phyloP scores from a whole-genome alignment of 2,888 invertebrate genomes.

The Drosophila falleni region DNA sequence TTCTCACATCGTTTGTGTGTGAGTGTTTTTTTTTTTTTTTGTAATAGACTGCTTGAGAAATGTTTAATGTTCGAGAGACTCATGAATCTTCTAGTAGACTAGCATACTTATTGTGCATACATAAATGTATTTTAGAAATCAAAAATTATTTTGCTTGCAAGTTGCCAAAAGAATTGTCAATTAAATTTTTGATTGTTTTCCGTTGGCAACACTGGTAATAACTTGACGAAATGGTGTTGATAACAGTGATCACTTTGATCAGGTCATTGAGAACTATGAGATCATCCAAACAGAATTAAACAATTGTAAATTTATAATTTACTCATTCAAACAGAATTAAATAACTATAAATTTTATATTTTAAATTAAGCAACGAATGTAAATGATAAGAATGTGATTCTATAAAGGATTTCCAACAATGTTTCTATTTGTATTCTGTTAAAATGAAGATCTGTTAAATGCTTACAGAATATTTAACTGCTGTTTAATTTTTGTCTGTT shows the following conservation, averaged over 20 bases:
- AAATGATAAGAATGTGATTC: not conserved
- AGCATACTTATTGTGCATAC: not conserved
- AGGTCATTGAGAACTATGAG: not conserved
- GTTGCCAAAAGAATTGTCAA: not conserved
- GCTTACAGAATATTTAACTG: too few relatives aligned
- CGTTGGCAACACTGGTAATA: not conserved
- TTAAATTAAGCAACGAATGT: not conserved
- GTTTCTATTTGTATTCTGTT: not conserved
- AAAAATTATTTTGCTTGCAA: not conserved
- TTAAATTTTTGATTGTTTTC: not conserved
- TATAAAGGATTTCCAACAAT: not conserved
- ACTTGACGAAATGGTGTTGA: not conserved
- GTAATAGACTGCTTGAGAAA: not conserved
- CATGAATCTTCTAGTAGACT: conserved; percentile 7
- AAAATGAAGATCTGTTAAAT: not conserved
- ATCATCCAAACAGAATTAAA: conserved; percentile 4
- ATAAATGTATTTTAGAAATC: not conserved
- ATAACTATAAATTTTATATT: not conserved
- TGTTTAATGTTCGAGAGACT: not conserved
- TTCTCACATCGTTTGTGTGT: not conserved
- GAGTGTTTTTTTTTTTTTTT: conserved; percentile 1
- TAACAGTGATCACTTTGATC: conserved; percentile 8
- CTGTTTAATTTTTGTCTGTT: too few relatives aligned
- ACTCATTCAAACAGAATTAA: too few relatives aligned
- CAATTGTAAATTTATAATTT: too few relatives aligned